Conservation (phyloP, 2,888 invertebrate species). For the Drosophila ezoana region DNA sequence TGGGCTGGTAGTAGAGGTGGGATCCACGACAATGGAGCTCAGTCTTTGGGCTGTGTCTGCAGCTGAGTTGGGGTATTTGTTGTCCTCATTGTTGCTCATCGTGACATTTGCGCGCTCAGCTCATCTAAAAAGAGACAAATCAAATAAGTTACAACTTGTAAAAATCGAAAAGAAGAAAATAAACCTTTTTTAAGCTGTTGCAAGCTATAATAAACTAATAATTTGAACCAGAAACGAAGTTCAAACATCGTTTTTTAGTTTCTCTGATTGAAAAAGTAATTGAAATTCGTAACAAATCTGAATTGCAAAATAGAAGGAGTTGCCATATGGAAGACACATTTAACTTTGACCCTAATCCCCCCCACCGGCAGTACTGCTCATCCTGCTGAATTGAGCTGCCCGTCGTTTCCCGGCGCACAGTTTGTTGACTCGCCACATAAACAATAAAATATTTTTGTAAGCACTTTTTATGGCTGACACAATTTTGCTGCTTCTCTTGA, state of each 20-base stretch:
- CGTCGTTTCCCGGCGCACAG: constrained; percentile 1
- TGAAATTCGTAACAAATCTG: not conserved
- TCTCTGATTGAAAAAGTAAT: not conserved
- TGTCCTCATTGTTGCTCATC: constrained; percentile 9
- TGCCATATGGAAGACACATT: constrained; percentile 6
- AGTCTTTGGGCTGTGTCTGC: not conserved
- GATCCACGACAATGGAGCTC: constrained; percentile 12
- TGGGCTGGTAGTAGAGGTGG: not conserved
- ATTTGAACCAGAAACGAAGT: not conserved
- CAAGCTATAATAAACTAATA: no score
- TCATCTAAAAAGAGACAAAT: not conserved
- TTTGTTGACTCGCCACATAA: constrained; percentile 63
- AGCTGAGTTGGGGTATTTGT: not conserved
- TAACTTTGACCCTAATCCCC: constrained; percentile 15
- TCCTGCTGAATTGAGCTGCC: not conserved
- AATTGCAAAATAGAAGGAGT: constrained; percentile 3
- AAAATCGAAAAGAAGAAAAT: no score
- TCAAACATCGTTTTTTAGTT: not conserved
- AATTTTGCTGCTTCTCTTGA: constrained; percentile 25
- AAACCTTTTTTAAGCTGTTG: no score
- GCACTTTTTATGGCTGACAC: constrained; percentile 54
- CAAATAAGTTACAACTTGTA: not conserved
- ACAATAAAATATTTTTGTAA: constrained; percentile 52
- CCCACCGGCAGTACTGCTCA: constrained; percentile 3
- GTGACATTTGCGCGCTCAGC: not conserved